Evolutionary conservation across 1,140 invertebrate genomes (phyloP), one percentile per base, ranked within the genome.

Genomic region (Condylostylus longicornis): DNA sequence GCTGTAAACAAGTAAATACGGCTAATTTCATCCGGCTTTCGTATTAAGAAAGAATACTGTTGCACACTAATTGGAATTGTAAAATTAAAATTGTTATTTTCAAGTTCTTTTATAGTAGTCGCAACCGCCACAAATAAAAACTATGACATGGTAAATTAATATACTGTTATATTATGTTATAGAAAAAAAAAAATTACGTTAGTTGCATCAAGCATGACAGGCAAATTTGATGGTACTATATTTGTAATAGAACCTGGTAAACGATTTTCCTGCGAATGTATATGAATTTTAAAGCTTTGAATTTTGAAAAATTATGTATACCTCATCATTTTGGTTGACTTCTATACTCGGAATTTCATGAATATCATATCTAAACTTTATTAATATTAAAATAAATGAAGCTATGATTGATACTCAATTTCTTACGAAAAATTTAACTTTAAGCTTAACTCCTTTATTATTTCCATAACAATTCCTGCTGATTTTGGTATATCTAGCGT

Each of bases 341-440:
- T n/a, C n/a, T n/a, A n/a, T n/a, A n/a, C n/a, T n/a, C n/a, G n/a
- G n/a, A n/a, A n/a, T n/a, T n/a, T n/a, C n/a, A n/a, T n/a, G n/a
- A n/a, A n/a, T n/a, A n/a, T n/a, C n/a, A n/a, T n/a, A n/a, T n/a
- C n/a, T n/a, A n/a, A n/a, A n/a, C n/a, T n/a, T n/a, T n/a, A n/a
- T n/a, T n/a, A n/a, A n/a, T n/a, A n/a, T n/a, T n/a, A n/a, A 27
- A 27, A 27, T n/a, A n/a, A n/a, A n/a, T 27, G 25, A 27, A n/a
- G 14, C 9, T 27, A 27, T 8, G 2, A 4, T 5, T 27, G 14
- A 27, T n/a, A 13, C 10, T 27, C 4, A 27, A 27, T 27, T 32
- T 49, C 57, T 56, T 70, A 79, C 52, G 82, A 82, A 45, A 93
- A 91, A 58, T 93, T 93, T 37, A 90, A 64, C 43, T 72, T 77